These are phyloP conservation scores for Sinonovacula constricta DNA, from an alignment of 1,140 invertebrate genomes.

Conservation along the genomic window DNA sequence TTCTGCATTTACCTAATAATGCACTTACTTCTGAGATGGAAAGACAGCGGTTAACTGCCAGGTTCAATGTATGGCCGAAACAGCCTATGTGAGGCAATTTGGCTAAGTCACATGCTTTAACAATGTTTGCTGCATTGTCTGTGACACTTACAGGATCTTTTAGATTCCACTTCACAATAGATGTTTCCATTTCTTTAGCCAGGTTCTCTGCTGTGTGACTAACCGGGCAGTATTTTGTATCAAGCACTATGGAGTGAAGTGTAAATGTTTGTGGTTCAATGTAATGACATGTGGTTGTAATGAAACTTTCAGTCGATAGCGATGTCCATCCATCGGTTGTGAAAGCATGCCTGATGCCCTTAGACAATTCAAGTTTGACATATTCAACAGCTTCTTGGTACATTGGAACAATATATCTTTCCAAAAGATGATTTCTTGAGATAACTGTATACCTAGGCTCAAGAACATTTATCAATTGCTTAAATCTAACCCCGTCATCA, in stretches of 20 bases:
- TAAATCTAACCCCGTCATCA: constrained; percentile 10
- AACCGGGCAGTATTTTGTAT: not conserved
- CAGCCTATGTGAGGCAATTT: constrained; percentile 14
- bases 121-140: constrained; percentile 9
- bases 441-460: not conserved
- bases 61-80: constrained; percentile 11
- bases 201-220: constrained; percentile 20
- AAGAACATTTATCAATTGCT: not conserved
- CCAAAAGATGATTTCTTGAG: constrained; percentile 2
- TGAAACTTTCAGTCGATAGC: constrained; percentile 7
- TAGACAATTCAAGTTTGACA: constrained; percentile 9
- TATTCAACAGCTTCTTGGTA: not conserved
- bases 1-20: constrained; percentile 19
- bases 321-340: constrained; percentile 21
- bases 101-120: constrained; percentile 11
- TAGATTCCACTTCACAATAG: not conserved
- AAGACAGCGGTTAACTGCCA: constrained; percentile 7
- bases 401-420: constrained; percentile 19
- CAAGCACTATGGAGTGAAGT: constrained; percentile 6
- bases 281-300: constrained; percentile 15
- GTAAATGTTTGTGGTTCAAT: constrained; percentile 4
- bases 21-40: constrained; percentile 12
- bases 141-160: constrained; percentile 5
- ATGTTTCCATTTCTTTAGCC: not conserved
- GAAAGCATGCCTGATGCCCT: constrained; percentile 6